Evolutionary conservation across 1,140 invertebrate species (phyloP).

Genomic region (Drosophila leontia): DNA sequence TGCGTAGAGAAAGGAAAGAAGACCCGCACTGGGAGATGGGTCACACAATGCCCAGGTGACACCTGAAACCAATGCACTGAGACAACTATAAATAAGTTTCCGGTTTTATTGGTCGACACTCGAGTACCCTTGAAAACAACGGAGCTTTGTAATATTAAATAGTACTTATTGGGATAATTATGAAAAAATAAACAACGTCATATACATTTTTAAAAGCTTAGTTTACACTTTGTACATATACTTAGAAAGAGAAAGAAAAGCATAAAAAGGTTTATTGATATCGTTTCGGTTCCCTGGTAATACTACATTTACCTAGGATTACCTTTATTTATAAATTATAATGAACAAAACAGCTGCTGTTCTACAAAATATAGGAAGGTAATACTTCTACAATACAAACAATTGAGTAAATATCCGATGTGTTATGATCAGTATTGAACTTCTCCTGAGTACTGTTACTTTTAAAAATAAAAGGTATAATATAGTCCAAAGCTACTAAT

Average conservation of each 20-base stretch:
- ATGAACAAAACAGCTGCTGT: not conserved
- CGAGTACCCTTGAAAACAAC: conserved; percentile 15
- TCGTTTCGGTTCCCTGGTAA: not conserved
- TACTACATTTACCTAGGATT: not conserved
- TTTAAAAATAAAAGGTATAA: not conserved
- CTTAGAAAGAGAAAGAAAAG: not conserved
- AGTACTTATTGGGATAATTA: not conserved
- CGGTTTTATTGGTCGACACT: not conserved
- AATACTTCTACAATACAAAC: not conserved
- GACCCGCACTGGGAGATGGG: conserved; percentile 36
- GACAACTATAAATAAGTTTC: conserved; percentile 2
- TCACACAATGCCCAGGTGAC: conserved; percentile 29
- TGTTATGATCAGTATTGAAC: not conserved
- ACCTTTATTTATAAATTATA: not conserved
- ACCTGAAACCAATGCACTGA: conserved; percentile 32
- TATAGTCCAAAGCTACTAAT: not conserved
- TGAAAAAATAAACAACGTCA: not conserved
- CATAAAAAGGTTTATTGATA: not conserved
- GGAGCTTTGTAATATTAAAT: not conserved
- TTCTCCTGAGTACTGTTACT: not conserved
- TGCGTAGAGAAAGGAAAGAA: conserved; percentile 19
- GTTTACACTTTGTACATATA: not conserved
- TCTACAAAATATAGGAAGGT: not conserved
- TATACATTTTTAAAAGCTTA: not conserved
- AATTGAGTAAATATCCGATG: not conserved